A percentile compares a stretch with the other conserved stretches of the same genome.
phyloP scores from a whole-genome alignment of 2,113 vertebrate genomes.

The Panthera tigris region DNA sequence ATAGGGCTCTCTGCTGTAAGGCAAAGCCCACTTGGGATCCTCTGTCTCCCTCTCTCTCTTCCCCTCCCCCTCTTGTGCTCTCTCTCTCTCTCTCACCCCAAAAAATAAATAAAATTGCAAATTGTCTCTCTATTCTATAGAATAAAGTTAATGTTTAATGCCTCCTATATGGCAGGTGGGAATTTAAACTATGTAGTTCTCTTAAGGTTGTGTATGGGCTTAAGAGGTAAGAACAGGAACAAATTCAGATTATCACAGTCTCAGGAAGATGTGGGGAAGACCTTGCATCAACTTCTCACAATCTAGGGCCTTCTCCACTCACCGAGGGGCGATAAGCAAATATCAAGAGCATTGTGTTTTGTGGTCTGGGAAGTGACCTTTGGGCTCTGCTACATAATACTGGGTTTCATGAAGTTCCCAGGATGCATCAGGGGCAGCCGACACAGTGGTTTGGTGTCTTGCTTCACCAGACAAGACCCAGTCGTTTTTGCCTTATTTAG shows the following conservation, averaged over 20 bases:
- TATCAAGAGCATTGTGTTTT: background rate
- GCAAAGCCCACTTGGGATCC: no score
- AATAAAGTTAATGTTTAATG: background rate
- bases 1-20: no score
- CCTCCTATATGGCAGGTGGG: background rate
- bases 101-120: background rate
- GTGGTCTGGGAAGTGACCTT: conserved; percentile 44
- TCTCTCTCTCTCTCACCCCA: no score
- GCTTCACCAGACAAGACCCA: conserved; percentile 30
- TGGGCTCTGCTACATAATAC: background rate
- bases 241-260: background rate
- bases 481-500: conserved; percentile 84
- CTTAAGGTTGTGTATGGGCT: no score
- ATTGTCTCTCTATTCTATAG: background rate
- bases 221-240: background rate
- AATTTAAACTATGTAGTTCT: background rate
- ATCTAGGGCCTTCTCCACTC: background rate
- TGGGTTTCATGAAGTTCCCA: conserved; percentile 5
- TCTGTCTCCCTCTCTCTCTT: no score
- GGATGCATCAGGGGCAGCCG: background rate
- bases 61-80: no score
- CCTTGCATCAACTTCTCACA: background rate
- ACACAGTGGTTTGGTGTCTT: conserved; percentile 49
- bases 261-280: background rate
- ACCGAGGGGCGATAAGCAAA: background rate